Percentiles rank a stretch among this genome's conserved stretches.
phyloP scores from a whole-genome alignment of 2,888 invertebrate genomes.

The Melipona beecheii region DNA sequence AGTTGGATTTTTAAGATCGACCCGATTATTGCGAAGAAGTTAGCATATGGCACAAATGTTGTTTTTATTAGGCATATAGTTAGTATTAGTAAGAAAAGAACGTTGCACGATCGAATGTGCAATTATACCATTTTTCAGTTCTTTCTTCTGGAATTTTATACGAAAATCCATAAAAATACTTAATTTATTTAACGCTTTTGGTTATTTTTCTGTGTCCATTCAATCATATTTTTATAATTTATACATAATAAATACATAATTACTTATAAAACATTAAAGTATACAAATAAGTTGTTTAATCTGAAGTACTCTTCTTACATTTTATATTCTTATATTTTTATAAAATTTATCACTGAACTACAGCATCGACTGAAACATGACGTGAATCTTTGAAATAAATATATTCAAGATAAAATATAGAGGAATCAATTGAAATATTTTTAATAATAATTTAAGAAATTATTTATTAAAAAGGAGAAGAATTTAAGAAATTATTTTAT shows the following conservation, averaged over 20 bases:
- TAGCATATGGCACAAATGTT: too few species aligned
- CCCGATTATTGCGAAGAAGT: too few species aligned
- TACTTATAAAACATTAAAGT: neutral
- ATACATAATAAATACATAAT: too few species aligned
- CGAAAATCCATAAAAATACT: neutral
- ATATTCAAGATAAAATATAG: neutral
- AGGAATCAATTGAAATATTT: neutral
- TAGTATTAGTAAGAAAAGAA: too few species aligned
- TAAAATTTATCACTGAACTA: neutral
- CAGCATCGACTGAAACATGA: neutral
- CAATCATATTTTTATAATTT: neutral
- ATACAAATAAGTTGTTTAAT: neutral
- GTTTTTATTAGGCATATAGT: too few species aligned
- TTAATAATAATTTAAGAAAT: neutral
- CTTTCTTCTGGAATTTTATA: neutral
- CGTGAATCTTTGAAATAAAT: neutral
- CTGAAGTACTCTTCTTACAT: neutral
- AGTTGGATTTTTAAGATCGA: neutral
- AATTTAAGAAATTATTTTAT: neutral
- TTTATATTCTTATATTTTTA: neutral
- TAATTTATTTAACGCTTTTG: neutral
- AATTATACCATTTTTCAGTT: too few species aligned
- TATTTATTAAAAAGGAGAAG: too few species aligned
- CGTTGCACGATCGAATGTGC: too few species aligned
- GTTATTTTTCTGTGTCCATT: neutral